These are phyloP conservation scores for Menura novaehollandiae DNA, from an alignment of 2,113 vertebrate species.

Conservation along the genomic window DNA sequence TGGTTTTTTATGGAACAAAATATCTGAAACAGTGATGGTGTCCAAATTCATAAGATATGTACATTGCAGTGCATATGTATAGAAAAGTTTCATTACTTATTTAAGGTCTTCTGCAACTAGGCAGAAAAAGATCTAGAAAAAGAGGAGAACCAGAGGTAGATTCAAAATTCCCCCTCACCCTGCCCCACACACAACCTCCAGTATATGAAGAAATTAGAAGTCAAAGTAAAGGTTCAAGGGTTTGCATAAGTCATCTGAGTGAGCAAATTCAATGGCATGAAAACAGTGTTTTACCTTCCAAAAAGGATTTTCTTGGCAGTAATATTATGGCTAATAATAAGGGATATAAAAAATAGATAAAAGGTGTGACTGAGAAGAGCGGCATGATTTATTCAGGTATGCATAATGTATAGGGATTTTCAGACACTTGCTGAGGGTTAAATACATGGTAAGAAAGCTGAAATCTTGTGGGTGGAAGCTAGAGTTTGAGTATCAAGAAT, in stretches of 20 bases:
- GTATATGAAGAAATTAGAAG: background rate
- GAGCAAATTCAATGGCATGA: background rate
- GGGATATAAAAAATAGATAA: background rate
- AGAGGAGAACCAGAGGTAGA: background rate
- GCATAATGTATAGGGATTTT: background rate
- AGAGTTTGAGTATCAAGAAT: background rate
- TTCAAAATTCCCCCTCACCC: background rate
- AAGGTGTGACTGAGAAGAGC: background rate
- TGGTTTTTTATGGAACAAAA: background rate
- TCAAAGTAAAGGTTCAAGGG: background rate
- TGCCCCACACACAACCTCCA: background rate
- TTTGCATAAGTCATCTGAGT: background rate
- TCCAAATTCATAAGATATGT: background rate
- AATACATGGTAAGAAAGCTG: background rate
- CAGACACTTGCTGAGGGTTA: conserved; percentile 2
- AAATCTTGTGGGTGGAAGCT: background rate
- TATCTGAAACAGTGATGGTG: background rate
- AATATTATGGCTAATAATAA: background rate
- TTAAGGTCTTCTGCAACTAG: background rate
- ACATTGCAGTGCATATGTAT: background rate
- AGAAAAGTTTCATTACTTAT: background rate
- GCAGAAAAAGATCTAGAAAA: background rate
- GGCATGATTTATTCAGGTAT: background rate
- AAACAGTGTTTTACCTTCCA: background rate
- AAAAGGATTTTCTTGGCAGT: background rate